A percentile compares a stretch with the other conserved stretches of the same genome.
These are phyloP conservation scores for Cardinalis cardinalis DNA, from an alignment of 2,113 vertebrate species.

Conservation along the genomic window DNA sequence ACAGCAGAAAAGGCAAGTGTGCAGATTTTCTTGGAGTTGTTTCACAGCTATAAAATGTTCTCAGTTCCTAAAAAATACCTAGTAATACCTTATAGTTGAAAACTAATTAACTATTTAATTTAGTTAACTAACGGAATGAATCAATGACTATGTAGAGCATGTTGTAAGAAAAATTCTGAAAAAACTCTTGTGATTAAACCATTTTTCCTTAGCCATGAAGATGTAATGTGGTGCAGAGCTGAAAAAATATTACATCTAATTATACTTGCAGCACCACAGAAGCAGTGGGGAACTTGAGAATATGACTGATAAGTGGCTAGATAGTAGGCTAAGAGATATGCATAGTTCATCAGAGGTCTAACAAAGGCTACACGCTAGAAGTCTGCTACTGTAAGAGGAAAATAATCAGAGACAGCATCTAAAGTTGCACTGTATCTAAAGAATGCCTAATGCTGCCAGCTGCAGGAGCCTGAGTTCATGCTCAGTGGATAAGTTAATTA, in stretches of 20 bases:
- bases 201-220: not conserved
- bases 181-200: not conserved
- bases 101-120: not conserved
- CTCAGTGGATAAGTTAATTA: constrained; percentile 28
- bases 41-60: not conserved
- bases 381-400: not conserved
- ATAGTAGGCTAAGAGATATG: not conserved
- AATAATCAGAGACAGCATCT: not conserved
- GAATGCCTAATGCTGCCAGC: not conserved
- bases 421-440: not conserved
- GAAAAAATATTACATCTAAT: not conserved
- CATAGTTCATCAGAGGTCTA: not conserved
- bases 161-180: not conserved
- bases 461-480: not conserved
- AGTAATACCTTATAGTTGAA: not conserved
- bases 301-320: not conserved
- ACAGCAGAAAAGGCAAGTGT: not conserved
- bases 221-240: not conserved
- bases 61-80: not conserved
- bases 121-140: not conserved
- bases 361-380: not conserved
- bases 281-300: not conserved
- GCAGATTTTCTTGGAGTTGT: not conserved
- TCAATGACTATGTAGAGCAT: not conserved
- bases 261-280: not conserved